Conservation (phyloP, 1,140 invertebrate species). For the Cylas formicarius region DNA sequence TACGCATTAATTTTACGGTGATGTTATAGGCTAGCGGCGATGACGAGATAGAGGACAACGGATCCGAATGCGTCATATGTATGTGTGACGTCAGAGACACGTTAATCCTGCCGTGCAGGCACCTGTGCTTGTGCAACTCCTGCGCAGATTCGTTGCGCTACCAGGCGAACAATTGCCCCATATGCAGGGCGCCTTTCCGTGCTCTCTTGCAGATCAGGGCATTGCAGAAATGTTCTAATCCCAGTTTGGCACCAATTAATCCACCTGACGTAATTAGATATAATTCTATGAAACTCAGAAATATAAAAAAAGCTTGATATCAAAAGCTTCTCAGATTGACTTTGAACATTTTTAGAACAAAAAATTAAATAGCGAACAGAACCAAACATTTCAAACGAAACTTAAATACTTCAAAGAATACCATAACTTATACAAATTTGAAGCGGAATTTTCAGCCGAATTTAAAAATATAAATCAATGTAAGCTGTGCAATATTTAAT, state of each 20-base stretch:
- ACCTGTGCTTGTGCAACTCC: slow-evolving; percentile 93
- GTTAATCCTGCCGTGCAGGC: slow-evolving; percentile 93
- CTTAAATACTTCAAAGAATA: too few species aligned
- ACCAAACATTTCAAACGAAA: too few species aligned
- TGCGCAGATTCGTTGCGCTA: slow-evolving; percentile 96
- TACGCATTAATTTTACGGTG: neutral
- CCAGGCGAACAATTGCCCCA: slow-evolving; percentile 97
- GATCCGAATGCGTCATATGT: slow-evolving; percentile 98
- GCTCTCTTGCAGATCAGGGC: slow-evolving; percentile 94
- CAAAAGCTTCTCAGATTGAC: too few species aligned
- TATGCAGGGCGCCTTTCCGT: slow-evolving; percentile 94
- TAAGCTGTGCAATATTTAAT: too few species aligned
- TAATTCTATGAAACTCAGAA: too few species aligned
- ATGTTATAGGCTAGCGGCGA: slow-evolving; percentile 55
- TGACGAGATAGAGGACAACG: slow-evolving; percentile 91
- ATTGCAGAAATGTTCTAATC: slow-evolving; percentile 68
- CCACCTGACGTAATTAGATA: slow-evolving; percentile 45
- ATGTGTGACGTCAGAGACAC: slow-evolving; percentile 98
- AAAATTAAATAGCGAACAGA: too few species aligned
- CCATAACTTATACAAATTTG: too few species aligned
- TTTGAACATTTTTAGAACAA: too few species aligned
- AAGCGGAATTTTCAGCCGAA: too few species aligned
- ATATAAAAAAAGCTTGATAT: too few species aligned
- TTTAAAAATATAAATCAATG: too few species aligned
- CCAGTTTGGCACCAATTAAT: slow-evolving; percentile 44